Percentiles rank a stretch among this genome's conserved stretches.
Evolutionary conservation across 2,888 invertebrate species (phyloP).

Genomic region (Micropterix aruncella): DNA sequence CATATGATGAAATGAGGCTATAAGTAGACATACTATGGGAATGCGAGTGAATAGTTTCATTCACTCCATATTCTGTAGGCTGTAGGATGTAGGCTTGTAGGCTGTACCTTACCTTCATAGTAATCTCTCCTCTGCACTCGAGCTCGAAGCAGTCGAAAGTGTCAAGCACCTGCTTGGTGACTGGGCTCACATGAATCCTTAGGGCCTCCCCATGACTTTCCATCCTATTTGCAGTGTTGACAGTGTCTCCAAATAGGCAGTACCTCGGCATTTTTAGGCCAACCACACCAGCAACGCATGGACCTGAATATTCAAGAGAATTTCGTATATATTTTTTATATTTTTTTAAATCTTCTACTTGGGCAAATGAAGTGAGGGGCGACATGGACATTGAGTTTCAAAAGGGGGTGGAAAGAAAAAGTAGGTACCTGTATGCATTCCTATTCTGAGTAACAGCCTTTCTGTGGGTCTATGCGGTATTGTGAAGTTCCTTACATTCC

Average conservation of each 20-base stretch:
- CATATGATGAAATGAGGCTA: no score
- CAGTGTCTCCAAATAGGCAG: constrained; percentile 86
- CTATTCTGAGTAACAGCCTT: constrained; percentile 80
- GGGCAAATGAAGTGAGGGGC: neutral
- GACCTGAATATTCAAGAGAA: constrained; percentile 46
- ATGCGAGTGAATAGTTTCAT: no score
- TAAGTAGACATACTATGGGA: no score
- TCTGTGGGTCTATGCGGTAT: constrained; percentile 86
- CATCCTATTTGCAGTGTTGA: constrained; percentile 84
- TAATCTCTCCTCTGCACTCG: constrained; percentile 74
- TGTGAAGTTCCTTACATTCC: constrained; percentile 74
- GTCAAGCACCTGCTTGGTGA: constrained; percentile 75
- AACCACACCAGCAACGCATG: constrained; percentile 79
- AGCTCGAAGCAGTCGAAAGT: constrained; percentile 73
- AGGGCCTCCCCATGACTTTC: constrained; percentile 83
- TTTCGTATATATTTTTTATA: constrained; percentile 56
- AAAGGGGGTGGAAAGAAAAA: neutral
- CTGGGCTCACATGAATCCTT: constrained; percentile 83
- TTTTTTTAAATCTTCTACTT: constrained; percentile 43
- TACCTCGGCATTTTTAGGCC: constrained; percentile 91
- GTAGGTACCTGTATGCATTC: constrained; percentile 71
- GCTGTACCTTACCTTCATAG: constrained; percentile 62
- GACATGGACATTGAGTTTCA: neutral
- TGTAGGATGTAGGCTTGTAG: no score
- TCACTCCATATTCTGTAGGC: no score